Base-by-base conservation (phyloP, 2,888 invertebrate species). In the Glyphotaelius pellucidus region DNA sequence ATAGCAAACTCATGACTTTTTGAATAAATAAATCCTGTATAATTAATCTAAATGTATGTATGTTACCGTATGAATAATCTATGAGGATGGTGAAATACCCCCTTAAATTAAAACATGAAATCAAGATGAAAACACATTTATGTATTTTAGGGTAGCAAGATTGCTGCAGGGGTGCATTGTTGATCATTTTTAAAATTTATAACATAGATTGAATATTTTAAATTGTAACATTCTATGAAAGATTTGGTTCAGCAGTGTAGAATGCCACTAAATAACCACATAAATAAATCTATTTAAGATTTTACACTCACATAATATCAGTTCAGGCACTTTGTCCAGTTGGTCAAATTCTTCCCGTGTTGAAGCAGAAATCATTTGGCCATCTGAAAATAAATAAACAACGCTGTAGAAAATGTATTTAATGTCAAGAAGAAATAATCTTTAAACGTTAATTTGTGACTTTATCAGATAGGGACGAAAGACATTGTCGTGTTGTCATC, bases 401-500 rank as follows among this genome's bases (percentile, higher is more conserved):
- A 67, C 0, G 67, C 25, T 67, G n/a, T 67, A 67, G 67, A 67
- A 67, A 67, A 67, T 67, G 7, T 2, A 67, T 67, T n/a, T 67
- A n/a, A n/a, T n/a, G 9, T 9, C 67, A 67, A n/a, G 25, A 9
- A n/a, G n/a, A 67, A n/a, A 25, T 19, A 67, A 67, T 25, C 1
- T 67, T 67, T 9, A 67, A 67, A 67, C 7, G n/a, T 67, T 67
- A 19, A 31, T 87, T 89, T 89, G 67, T 31, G 88, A 89, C 35
- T 88, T 67, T 35, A 79, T 89, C 88, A 89, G 93, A 92, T 93
- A 93, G 93, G 93, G 90, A 90, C 93, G 93, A 93, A 93, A 93
- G 93, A 93, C 93, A 93, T 93, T 86, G 86, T 90, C 91, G 32
- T 19, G 42, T 89, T 93, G 93, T 93, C 93, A 92, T 35, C 93